Conservation (phyloP, 2,113 vertebrate species). For the Platysteira castanea region DNA sequence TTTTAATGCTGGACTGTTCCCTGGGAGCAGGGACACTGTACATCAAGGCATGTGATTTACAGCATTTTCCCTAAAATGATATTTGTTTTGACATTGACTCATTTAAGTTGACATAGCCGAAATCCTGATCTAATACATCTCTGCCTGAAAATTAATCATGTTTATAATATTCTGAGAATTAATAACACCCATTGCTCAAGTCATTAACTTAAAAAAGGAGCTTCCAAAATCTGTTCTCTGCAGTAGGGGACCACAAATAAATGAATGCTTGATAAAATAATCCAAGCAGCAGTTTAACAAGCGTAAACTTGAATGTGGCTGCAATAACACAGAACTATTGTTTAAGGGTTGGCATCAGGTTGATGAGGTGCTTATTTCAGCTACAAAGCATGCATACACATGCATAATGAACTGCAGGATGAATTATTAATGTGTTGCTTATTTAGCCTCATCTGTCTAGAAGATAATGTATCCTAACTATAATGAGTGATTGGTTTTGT, state of each 20-base stretch:
- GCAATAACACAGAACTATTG: constrained; percentile 95
- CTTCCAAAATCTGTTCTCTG: constrained; percentile 80
- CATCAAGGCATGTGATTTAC: constrained; percentile 22
- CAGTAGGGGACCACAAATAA: constrained; percentile 83
- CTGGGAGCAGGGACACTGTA: not conserved
- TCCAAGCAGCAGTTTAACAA: constrained; percentile 98
- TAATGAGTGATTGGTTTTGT: constrained; percentile 95
- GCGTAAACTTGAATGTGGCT: constrained; percentile 90
- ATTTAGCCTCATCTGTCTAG: constrained; percentile 99
- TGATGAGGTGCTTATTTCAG: constrained; percentile 94
- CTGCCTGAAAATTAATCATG: constrained; percentile 96
- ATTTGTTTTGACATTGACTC: constrained; percentile 77
- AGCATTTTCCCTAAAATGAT: constrained; percentile 57
- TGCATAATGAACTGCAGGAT: constrained; percentile 98
- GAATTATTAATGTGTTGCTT: constrained; percentile 99
- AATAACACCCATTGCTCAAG: constrained; percentile 89
- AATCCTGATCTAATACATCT: constrained; percentile 86
- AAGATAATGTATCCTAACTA: constrained; percentile 99
- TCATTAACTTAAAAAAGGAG: constrained; percentile 89
- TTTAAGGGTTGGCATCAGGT: constrained; percentile 95
- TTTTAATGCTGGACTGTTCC: not conserved
- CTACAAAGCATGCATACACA: constrained; percentile 91
- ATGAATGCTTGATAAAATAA: constrained; percentile 99
- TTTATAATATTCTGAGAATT: constrained; percentile 92
- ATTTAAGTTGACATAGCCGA: constrained; percentile 83